Evolutionary conservation across 2,797 vertebrate genomes (phyloP), one percentile per base, ranked within the genome.

Genomic region (Distichodus sexfasciatus): DNA sequence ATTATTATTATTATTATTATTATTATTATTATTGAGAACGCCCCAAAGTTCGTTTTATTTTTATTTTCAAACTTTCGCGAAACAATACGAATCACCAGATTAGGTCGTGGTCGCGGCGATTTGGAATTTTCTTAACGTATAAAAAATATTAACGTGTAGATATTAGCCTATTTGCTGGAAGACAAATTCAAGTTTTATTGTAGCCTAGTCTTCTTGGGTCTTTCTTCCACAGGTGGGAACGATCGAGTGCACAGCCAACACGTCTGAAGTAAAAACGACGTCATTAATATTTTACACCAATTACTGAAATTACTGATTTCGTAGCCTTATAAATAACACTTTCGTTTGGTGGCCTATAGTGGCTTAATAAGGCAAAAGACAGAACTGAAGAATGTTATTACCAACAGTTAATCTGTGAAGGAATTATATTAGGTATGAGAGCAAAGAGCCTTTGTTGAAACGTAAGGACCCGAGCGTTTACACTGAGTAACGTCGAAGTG

Each of bases 121-220:
- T n/a, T n/a, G n/a, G n/a, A n/a, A n/a, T n/a, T n/a, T n/a, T n/a
- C n/a, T n/a, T n/a, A n/a, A n/a, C n/a, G 12, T 28, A 65, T 50
- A 38, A 72, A n/a, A n/a, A 29, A 50, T 28, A 41, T 7, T 6
- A 24, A 72, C 76, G 75, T 72, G 53, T 92, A 90, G 91, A 91
- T 85, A 91, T 91, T 91, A 87, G 86, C 90, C 87, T 88, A 89
- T 89, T 88, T 90, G 79, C 83, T 85, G 87, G 66, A 84, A 72
- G 46, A 44, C 63, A 86, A 82, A 75, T 81, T 72, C 79, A 12
- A 79, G 71, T 84, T 72, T 65, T 60, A 38, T 8, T 35, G 47
- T 31, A 19, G 3, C n/a, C 21, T 12, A 75, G 58, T 70, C 60
- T 62, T 75, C 62, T 58, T 69, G 21, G 47, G 72, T 77, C 71